A percentile compares a stretch with the other conserved stretches of the same genome.
Conservation (phyloP, 2,888 invertebrate genomes). For the Morpho helenor region DNA sequence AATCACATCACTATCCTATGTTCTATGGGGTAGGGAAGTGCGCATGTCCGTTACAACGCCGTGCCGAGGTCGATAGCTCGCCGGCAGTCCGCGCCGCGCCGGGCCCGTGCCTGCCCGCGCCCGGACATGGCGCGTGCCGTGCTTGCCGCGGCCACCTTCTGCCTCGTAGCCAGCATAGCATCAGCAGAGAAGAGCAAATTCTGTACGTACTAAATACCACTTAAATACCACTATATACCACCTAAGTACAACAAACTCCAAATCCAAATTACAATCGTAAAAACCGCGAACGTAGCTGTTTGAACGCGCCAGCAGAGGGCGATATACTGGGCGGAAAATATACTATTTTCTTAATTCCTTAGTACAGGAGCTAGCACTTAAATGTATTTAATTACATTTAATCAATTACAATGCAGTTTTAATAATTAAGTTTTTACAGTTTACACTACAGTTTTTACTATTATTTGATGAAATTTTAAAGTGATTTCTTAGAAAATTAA, state of each 20-base stretch:
- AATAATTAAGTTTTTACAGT: not conserved
- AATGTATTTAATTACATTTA: not conserved
- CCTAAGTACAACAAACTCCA: not conserved
- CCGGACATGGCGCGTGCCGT: slow-evolving; percentile 70
- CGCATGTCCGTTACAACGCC: slow-evolving; percentile 23
- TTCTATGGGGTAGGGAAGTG: slow-evolving; percentile 26
- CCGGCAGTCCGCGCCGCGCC: slow-evolving; percentile 55
- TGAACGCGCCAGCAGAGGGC: not conserved
- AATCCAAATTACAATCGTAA: not conserved
- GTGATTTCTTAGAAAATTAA: too few species aligned
- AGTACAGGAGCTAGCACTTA: not conserved
- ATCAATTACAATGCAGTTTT: not conserved
- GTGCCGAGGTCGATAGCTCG: slow-evolving; percentile 38
- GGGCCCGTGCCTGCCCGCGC: slow-evolving; percentile 43
- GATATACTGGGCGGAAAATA: too few species aligned
- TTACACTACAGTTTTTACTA: not conserved
- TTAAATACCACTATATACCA: not conserved
- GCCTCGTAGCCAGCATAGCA: slow-evolving; percentile 47
- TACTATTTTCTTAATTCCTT: too few species aligned
- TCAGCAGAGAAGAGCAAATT: slow-evolving; percentile 77
- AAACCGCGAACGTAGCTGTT: not conserved
- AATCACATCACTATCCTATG: too few species aligned
- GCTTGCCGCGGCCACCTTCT: slow-evolving; percentile 51
- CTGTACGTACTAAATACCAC: slow-evolving; percentile 55
- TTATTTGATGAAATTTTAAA: too few species aligned